Conservation (phyloP, 2,888 invertebrate genomes). For the Scaptomyza cyrtandrae region DNA sequence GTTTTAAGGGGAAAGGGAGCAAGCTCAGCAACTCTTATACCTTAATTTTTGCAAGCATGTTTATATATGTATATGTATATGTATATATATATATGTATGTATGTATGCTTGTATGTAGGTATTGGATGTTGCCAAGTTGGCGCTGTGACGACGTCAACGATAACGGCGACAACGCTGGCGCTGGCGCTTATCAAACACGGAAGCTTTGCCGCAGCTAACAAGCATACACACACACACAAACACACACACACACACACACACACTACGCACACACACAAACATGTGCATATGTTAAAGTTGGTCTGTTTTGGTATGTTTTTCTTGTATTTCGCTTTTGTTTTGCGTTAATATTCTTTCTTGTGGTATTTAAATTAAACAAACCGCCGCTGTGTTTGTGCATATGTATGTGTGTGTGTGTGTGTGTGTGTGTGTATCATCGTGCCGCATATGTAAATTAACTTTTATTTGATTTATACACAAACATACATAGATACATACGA, state of each 20-base stretch:
- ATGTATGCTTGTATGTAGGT: constrained; percentile 4
- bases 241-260: constrained; percentile 1
- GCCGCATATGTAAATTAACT: constrained; percentile 43
- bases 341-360: constrained; percentile 19
- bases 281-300: constrained; percentile 13
- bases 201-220: constrained; percentile 64
- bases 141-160: constrained; percentile 31
- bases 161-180: constrained; percentile 19
- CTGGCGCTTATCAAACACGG: constrained; percentile 74
- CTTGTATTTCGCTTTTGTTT: constrained; percentile 20
- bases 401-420: constrained; percentile 8
- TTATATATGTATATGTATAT: not conserved
- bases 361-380: constrained; percentile 51
- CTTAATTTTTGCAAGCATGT: not conserved
- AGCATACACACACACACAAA: constrained; percentile 16
- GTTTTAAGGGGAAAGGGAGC: not conserved
- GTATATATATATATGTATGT: not conserved
- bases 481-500: not conserved
- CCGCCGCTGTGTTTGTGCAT: constrained; percentile 1
- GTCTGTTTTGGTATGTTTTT: constrained; percentile 9
- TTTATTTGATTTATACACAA: constrained; percentile 34
- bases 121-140: constrained; percentile 56
- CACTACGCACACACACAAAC: constrained; percentile 4
- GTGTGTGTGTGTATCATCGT: constrained; percentile 6
- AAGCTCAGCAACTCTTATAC: constrained; percentile 23